A percentile compares a stretch with the other conserved stretches of the same genome.
Evolutionary conservation across 2,888 invertebrate species (phyloP).

Genomic region (Brachynemurus nebulosus): DNA sequence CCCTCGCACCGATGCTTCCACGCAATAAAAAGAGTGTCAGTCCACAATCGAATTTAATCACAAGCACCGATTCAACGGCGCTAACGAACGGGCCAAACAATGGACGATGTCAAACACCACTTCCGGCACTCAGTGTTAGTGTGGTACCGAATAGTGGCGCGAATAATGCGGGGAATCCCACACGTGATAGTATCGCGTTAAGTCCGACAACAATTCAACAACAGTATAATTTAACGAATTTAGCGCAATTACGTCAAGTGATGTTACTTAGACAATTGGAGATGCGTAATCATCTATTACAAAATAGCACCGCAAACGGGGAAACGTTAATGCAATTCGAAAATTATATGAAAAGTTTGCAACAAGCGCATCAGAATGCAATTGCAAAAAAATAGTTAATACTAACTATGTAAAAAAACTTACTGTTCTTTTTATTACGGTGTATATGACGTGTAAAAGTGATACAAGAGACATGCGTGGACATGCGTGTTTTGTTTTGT

Average conservation of each 20-base stretch:
- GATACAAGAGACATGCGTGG: too few relatives aligned
- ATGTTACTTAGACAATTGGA: conserved; percentile 29
- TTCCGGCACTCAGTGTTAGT: conserved; percentile 2
- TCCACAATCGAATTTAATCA: conserved; percentile 7
- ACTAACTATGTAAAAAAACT: too few relatives aligned
- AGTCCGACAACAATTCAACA: conserved; percentile 29
- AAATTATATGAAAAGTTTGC: conserved; percentile 29
- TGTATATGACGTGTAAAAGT: too few relatives aligned
- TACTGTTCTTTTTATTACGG: too few relatives aligned
- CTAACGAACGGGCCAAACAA: not conserved
- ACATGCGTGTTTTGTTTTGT: too few relatives aligned
- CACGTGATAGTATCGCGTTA: conserved; percentile 15
- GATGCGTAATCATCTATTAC: conserved; percentile 21
- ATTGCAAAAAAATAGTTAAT: too few relatives aligned
- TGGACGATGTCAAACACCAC: conserved; percentile 7
- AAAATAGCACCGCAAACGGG: conserved; percentile 25
- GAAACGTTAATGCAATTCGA: conserved; percentile 29
- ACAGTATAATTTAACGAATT: conserved; percentile 31
- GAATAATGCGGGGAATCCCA: conserved; percentile 10
- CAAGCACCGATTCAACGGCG: conserved; percentile 3
- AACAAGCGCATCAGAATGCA: too few relatives aligned
- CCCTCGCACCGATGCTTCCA: not conserved
- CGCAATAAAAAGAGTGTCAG: not conserved
- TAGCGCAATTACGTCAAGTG: conserved; percentile 31
- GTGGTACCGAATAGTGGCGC: not conserved